Base-by-base conservation (phyloP, 2,797 vertebrate genomes). In the Neomorphus geoffroyi region DNA sequence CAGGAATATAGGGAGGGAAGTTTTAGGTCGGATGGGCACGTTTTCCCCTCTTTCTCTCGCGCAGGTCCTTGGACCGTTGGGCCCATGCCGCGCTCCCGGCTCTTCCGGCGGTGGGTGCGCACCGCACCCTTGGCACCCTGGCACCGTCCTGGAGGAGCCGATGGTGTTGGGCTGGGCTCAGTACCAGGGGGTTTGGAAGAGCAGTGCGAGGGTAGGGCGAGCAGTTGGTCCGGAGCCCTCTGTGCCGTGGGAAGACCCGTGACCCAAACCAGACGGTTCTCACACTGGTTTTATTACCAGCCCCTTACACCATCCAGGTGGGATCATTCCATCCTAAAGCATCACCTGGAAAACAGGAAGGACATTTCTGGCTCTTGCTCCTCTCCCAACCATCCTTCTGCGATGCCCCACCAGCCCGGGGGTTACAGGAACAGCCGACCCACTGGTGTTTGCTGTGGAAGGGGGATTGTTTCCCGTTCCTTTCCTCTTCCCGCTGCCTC, bases 31-130 rank as follows among this genome's bases (percentile, higher is more conserved):
- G 41, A 4, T 60, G 24, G 24, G 21, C 37, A 43, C 50, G 13
- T 7, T 30, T 86, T 78, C 80, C 48, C 35, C 41, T 46, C 21
- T 32, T 88, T 45, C 48, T 82, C 92, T 74, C 11, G 23, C 28
- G 4, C 2, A 4, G 35, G 11, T 60, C 13, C 64, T 41, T 41
- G 86, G 51, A 3, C 41, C 15, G 0, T 7, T 3, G 10, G 5
- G 48, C 28, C 6, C 6, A 23, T 58, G 39, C 35, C 8, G 10
- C 11, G 1, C 3, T 82, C 54, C 39, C 22, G 35, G 23, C 39
- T 41, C 39, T 10, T 41, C 14, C 45, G 53, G 60, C 73, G 46
- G 37, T 3, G 23, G 11, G 73, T 70, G 28, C 43, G 14, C 39
- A n/a, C n/a, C n/a, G n/a, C n/a, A 51, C 18, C 66, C 22, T 35